These are phyloP conservation scores for Axinella damicornis DNA, from an alignment of 37 sponge, comb jelly and placozoan genomes.

Conservation along the genomic window DNA sequence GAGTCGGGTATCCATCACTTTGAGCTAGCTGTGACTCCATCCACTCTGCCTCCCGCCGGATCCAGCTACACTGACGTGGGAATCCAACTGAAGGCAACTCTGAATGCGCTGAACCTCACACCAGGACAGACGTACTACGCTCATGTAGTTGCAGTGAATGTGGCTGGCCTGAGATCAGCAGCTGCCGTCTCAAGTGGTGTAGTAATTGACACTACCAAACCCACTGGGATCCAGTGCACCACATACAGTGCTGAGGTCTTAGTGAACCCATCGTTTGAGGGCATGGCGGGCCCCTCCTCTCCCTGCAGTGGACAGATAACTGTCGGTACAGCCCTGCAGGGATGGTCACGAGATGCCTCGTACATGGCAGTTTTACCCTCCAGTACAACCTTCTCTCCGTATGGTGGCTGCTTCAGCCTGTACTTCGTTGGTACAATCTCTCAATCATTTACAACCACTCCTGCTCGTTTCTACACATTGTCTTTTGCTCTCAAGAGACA, in stretches of 20 bases:
- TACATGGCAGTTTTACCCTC: not conserved
- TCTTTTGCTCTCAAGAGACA: not conserved
- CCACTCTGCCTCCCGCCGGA: not conserved
- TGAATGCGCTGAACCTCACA: conserved; percentile 22
- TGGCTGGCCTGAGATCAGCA: conserved; percentile 50
- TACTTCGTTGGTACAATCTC: conserved; percentile 34
- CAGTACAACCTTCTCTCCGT: not conserved
- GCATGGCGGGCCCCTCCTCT: not conserved
- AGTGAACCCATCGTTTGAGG: conserved; percentile 74
- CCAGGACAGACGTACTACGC: conserved; percentile 52
- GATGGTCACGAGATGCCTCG: not conserved
- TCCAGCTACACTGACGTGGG: conserved; percentile 52
- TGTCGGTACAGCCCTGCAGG: not conserved
- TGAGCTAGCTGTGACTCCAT: conserved; percentile 51
- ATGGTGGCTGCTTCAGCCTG: conserved; percentile 35
- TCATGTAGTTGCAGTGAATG: conserved; percentile 59
- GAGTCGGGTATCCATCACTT: conserved; percentile 67
- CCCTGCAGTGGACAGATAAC: not conserved
- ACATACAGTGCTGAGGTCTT: not conserved
- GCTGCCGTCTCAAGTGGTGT: conserved; percentile 33
- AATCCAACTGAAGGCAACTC: conserved; percentile 10
- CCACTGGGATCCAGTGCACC: conserved; percentile 17
- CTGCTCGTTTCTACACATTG: conserved; percentile 6
- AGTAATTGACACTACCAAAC: conserved; percentile 44
- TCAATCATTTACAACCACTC: conserved; percentile 36